A percentile compares a stretch with the other conserved stretches of the same genome.
Conservation (phyloP, 2,888 invertebrate genomes). For the Beris morrisii region DNA sequence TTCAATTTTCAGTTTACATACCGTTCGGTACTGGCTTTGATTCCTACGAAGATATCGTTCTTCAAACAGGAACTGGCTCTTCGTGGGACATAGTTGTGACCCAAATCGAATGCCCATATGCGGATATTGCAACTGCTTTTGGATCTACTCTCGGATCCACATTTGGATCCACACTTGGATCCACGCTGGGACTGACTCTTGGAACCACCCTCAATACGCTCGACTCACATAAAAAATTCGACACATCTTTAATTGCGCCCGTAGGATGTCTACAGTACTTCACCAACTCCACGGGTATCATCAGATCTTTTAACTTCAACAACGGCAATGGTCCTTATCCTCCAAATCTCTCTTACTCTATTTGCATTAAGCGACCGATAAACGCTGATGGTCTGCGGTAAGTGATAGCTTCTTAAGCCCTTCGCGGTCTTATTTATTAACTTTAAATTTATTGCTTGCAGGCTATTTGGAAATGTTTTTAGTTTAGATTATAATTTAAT, state of each 20-base stretch:
- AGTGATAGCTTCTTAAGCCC: no score
- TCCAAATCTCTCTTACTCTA: conserved; percentile 62
- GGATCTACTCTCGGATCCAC: conserved; percentile 52
- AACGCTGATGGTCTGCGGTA: no score
- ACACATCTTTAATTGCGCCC: conserved; percentile 58
- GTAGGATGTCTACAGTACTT: conserved; percentile 69
- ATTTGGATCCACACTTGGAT: neutral
- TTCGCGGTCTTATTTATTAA: no score
- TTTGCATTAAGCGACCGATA: conserved; percentile 60
- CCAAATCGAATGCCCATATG: conserved; percentile 61
- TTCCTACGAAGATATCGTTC: conserved; percentile 55
- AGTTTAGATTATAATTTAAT: no score
- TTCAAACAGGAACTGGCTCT: conserved; percentile 57
- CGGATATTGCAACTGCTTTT: conserved; percentile 38
- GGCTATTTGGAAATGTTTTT: no score
- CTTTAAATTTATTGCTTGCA: no score
- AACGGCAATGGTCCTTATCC: conserved; percentile 61
- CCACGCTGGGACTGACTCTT: conserved; percentile 51
- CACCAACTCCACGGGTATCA: conserved; percentile 60
- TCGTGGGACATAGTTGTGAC: conserved; percentile 66
- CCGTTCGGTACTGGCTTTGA: conserved; percentile 48
- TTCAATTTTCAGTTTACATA: conserved; percentile 43
- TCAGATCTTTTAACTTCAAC: conserved; percentile 66
- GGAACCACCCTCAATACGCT: neutral
- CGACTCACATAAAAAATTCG: conserved; percentile 32